Base-by-base conservation (phyloP, 2,797 vertebrate species). In the Enteromius unitaeniatus region DNA sequence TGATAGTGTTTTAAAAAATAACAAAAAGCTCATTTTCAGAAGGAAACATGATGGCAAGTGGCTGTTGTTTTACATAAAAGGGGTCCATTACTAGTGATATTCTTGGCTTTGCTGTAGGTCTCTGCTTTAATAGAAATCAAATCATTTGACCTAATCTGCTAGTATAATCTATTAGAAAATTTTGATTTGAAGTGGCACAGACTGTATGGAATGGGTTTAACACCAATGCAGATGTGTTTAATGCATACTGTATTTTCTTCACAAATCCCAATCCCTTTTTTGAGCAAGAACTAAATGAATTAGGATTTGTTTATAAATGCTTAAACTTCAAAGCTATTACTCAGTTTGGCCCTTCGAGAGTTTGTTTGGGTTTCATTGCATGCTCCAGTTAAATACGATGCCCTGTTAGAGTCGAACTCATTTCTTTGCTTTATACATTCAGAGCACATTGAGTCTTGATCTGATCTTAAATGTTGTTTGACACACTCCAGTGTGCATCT, bases 401-500 rank as follows among this genome's bases (percentile, higher is more conserved):
- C 26, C 0, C n/a, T 1, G 14, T 19, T 77, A 37, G 11, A 19
- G 53, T 45, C 55, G 21, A 13, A 62, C n/a, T 62, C 1, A 11
- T 42, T 26, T 17, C 14, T 76, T 45, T 28, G 75, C 55, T 15
- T 28, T 47, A 31, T 62, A 76, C 17, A 76, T 76, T 76, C 73
- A 58, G 53, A 58, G 53, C 53, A 58, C 74, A 76, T 40, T 74
- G 21, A 40, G 51, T 42, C 74, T 53, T 64, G 55, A 31, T 47
- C 23, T 78, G 58, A 78, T 64, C 23, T 47, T 64, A 78, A 17
- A 17, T 17, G 49, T 40, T 42, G 78, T 23, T 69, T 19, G 67
- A 80, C 65, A 55, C 10, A 60, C 53, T 76, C 37, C n/a, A 67
- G 60, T 78, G 15, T 34, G 42, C 42, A 65, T 78, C 77, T 65